These are phyloP conservation scores for Heliconius nattereri DNA, from an alignment of 1,140 invertebrate species.

Conservation along the genomic window DNA sequence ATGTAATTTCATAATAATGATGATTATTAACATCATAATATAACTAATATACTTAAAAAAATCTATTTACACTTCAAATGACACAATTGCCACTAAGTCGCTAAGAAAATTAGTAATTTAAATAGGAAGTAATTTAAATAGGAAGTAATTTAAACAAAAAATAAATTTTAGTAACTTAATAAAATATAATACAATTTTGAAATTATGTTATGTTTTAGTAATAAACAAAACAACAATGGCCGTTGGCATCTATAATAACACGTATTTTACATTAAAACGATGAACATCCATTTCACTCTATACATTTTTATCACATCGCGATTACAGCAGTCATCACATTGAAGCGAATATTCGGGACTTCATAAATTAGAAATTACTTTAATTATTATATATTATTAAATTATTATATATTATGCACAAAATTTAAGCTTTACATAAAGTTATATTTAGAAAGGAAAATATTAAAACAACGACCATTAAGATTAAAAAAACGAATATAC, in stretches of 20 bases:
- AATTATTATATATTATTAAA: no score
- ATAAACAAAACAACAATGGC: not conserved
- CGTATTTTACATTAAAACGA: slow-evolving; percentile 13
- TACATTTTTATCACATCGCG: slow-evolving; percentile 35
- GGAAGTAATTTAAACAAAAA: no score
- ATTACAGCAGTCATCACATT: slow-evolving; percentile 31
- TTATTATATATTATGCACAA: slow-evolving; percentile 10
- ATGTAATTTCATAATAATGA: no score
- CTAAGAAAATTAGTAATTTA: no score
- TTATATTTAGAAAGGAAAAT: not conserved
- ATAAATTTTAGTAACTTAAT: no score
- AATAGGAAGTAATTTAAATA: no score
- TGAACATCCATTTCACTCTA: slow-evolving; percentile 30
- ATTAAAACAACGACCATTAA: not conserved
- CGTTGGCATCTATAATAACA: slow-evolving; percentile 4
- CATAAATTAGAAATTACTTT: not conserved
- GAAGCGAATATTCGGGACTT: slow-evolving; percentile 30
- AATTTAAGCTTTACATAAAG: slow-evolving; percentile 3
- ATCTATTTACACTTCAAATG: no score
- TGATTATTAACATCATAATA: no score
- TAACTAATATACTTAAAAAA: no score
- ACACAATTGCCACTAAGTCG: no score
- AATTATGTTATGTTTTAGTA: no score
- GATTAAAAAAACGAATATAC: not conserved
- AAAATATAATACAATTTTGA: no score